Base-by-base conservation (phyloP, 2,113 vertebrate species). In the Ivindomyrus marchei region DNA sequence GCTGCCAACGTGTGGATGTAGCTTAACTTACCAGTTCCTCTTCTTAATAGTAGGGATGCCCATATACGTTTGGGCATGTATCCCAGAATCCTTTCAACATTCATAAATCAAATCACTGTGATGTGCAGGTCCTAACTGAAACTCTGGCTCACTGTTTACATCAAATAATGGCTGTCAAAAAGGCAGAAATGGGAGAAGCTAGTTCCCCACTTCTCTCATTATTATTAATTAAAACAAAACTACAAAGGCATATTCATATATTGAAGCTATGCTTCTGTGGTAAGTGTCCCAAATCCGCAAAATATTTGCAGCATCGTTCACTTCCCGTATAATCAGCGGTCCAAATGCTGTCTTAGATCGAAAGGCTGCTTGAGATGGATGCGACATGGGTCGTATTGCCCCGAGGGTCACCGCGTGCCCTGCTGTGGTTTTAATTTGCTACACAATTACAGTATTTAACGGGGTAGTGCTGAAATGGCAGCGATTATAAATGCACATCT, bases 261-360 rank as follows among this genome's bases (percentile, higher is more conserved):
- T 56, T 74, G 88, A 46, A 85, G 21, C 45, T 85, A 11, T 85
- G 31, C 83, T 89, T 56, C 19, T 7, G 15, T 4, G 77, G 58
- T 62, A 88, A 50, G 70, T 47, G 62, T 56, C 93, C 93, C 91
- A 93, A 88, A 92, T 94, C 91, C 88, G 92, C 90, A 88, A 90
- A 62, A 84, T 83, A 31, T 85, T 90, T 87, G 27, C 11, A 21
- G 31, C 13, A 47, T 58, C 91, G 91, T 89, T 89, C 91, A 91
- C 53, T 89, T 91, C 93, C 91, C 87, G 84, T 95, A 95, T 94
- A 94, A 95, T 94, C 91, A 95, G 92, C 84, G 58, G 49, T 91
- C 89, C 91, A 91, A 92, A 90, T 91, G 85, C 89, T 92, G 92
- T 88, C 92, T 92, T 89, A 90, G 92, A 85, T 6, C 56, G 49